phyloP scores from a whole-genome alignment of 2,113 vertebrate genomes.

The Bolborhynchus lineola region DNA sequence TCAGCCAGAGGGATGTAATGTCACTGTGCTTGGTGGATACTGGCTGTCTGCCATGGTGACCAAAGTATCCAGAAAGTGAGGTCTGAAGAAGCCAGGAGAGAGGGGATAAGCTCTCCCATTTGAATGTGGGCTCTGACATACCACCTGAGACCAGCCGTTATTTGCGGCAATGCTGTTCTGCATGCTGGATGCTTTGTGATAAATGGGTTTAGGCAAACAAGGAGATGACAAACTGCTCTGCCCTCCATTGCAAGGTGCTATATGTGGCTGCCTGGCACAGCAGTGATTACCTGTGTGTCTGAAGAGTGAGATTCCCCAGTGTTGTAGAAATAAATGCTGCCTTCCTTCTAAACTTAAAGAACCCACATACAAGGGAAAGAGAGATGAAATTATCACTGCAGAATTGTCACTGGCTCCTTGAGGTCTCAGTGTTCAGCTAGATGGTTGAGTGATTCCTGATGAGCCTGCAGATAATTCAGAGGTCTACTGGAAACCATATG shows the following conservation, averaged over 20 bases:
- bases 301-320: rapidly evolving
- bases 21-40: neutral
- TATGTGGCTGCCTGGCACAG: neutral
- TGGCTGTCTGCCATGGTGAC: neutral
- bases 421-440: neutral
- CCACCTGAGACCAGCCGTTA: neutral
- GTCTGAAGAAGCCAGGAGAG: neutral
- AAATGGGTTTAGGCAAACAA: neutral
- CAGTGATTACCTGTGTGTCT: neutral
- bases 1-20: neutral
- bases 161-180: neutral
- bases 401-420: neutral
- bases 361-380: neutral
- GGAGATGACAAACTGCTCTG: neutral
- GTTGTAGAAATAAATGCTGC: neutral
- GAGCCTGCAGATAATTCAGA: neutral
- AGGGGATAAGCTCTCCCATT: neutral
- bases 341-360: neutral
- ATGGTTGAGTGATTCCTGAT: neutral
- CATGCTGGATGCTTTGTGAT: neutral
- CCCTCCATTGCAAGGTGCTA: neutral
- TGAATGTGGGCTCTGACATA: neutral
- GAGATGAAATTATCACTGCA: neutral
- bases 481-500: neutral
- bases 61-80: neutral